Conservation (phyloP, 1,140 invertebrate genomes). For the Cyphomyrmex costatus region DNA sequence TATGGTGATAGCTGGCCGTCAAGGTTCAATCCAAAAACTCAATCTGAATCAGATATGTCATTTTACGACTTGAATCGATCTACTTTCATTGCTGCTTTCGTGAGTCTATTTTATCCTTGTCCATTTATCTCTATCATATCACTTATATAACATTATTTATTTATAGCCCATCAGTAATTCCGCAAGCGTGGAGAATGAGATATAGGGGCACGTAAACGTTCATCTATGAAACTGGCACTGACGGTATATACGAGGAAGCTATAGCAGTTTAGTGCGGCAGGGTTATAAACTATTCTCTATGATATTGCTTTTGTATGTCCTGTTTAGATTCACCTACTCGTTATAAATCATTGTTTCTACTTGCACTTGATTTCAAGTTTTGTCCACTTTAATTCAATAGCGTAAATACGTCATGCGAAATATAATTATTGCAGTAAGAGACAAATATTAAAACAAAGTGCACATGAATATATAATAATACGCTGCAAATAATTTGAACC, state of each 20-base stretch:
- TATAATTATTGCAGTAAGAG: not conserved
- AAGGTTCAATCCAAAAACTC: not conserved
- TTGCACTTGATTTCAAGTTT: not conserved
- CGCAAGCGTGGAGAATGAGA: slow-evolving; percentile 6
- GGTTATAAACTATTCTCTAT: slow-evolving; percentile 43
- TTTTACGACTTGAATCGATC: slow-evolving; percentile 10
- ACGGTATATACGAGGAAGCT: slow-evolving; percentile 7
- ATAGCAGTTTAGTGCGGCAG: slow-evolving; percentile 42
- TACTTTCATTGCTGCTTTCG: not conserved
- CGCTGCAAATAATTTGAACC: no score
- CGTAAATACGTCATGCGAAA: not conserved
- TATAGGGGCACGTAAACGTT: slow-evolving; percentile 43
- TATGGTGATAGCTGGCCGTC: not conserved
- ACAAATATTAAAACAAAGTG: slow-evolving; percentile 13
- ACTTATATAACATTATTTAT: slow-evolving; percentile 37
- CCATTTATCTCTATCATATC: slow-evolving; percentile 30
- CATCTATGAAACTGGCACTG: slow-evolving; percentile 28
- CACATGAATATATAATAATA: no score
- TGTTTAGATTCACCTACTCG: slow-evolving; percentile 33
- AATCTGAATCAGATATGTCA: not conserved
- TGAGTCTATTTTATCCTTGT: not conserved
- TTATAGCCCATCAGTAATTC: slow-evolving; percentile 51
- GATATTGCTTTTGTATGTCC: slow-evolving; percentile 40
- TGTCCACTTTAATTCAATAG: not conserved
- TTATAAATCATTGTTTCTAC: slow-evolving; percentile 31